phyloP scores from a whole-genome alignment of 2,113 vertebrate genomes.

The Cygnus buccinator region DNA sequence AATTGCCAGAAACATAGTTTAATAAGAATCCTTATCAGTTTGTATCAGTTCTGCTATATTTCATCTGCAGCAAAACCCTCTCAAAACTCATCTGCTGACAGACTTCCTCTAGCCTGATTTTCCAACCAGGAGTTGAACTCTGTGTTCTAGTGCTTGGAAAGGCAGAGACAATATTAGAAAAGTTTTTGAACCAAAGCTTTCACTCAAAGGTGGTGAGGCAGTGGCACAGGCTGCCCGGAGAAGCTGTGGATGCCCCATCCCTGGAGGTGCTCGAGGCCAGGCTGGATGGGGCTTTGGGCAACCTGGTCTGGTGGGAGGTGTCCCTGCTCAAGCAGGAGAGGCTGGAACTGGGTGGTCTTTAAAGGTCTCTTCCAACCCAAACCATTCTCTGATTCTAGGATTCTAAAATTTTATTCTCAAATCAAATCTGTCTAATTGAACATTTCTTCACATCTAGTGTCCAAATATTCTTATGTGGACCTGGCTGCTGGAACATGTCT shows the following conservation, averaged over 20 bases:
- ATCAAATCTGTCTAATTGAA: not conserved
- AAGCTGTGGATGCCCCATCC: no score
- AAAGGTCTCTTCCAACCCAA: no score
- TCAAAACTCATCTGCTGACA: not conserved
- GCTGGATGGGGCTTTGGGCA: no score
- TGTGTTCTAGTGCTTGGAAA: not conserved
- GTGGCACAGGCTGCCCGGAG: no score
- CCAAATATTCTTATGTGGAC: not conserved
- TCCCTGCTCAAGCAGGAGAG: no score
- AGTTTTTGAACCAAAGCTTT: not conserved
- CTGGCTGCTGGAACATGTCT: not conserved
- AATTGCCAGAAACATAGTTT: not conserved
- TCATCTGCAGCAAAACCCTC: not conserved
- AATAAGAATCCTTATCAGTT: not conserved
- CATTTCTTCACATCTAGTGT: not conserved
- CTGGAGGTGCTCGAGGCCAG: no score
- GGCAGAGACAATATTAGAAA: not conserved
- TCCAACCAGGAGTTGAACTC: not conserved
- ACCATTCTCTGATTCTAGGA: no score
- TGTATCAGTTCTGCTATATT: not conserved
- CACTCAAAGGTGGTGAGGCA: not conserved
- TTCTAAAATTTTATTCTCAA: not conserved
- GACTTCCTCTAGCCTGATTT: not conserved
- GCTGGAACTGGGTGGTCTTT: no score
- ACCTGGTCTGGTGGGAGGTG: no score